Percentiles rank a stretch among this genome's conserved stretches.
Evolutionary conservation across 37 sponge, comb jelly and placozoan species (phyloP).

Genomic region (Agelas oroides): DNA sequence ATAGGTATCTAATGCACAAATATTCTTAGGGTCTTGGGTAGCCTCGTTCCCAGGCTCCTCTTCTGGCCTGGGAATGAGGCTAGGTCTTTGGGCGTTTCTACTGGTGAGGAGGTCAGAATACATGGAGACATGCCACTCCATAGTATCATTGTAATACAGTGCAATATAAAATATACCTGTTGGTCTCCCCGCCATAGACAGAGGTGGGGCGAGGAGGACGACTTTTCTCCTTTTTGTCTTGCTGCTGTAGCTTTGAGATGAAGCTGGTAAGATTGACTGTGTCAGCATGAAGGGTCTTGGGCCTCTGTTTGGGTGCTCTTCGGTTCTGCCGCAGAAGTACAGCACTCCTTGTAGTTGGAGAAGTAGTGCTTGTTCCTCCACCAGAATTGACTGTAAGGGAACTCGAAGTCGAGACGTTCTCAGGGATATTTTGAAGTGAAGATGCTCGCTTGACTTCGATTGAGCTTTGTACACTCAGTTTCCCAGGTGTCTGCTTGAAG

Average conservation of each 20-base stretch:
- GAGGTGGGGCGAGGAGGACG: no score
- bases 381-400: not conserved
- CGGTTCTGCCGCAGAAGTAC: not conserved
- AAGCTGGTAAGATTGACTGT: slow-evolving; percentile 24
- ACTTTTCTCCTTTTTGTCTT: not conserved
- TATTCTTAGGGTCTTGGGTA: no score
- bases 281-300: slow-evolving; percentile 26
- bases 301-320: slow-evolving; percentile 28
- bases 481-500: not conserved
- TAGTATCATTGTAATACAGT: no score
- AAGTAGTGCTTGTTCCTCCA: not conserved
- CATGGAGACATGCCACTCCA: no score
- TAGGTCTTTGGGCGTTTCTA: no score
- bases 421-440: slow-evolving; percentile 28
- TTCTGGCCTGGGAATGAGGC: no score
- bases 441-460: not conserved
- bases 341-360: not conserved
- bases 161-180: no score
- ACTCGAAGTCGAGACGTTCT: not conserved
- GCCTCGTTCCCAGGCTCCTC: no score
- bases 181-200: no score
- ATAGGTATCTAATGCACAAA: no score
- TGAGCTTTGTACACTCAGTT: not conserved
- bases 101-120: no score
- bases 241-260: slow-evolving; percentile 46